phyloP scores from a whole-genome alignment of 2,113 vertebrate species.

The Trochalopteron elliotii region DNA sequence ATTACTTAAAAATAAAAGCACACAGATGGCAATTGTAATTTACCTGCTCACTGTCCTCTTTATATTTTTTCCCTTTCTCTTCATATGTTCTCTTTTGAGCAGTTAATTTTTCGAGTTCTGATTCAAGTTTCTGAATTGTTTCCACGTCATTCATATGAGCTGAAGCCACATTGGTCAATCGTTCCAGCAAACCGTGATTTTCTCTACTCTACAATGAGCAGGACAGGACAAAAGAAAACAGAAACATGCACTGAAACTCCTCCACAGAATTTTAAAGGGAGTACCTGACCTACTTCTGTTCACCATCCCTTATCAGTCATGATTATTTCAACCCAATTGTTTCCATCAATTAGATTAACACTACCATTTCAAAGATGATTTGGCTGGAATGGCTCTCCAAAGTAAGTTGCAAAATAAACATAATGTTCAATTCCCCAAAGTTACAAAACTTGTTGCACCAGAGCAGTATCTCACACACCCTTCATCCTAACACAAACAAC shows the following conservation, averaged over 20 bases:
- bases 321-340: neutral
- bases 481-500: neutral
- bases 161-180: constrained; percentile 81
- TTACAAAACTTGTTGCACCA: neutral
- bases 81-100: constrained; percentile 75
- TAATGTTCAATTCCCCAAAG: neutral
- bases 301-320: neutral
- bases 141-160: constrained; percentile 75
- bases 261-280: neutral
- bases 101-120: constrained; percentile 80
- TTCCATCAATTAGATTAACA: neutral
- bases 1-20: neutral
- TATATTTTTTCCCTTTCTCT: constrained; percentile 78
- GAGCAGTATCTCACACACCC: neutral
- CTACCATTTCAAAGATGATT: neutral
- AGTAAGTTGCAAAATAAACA: neutral
- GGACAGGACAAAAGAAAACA: neutral
- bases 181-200: constrained; percentile 87
- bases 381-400: neutral
- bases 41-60: constrained; percentile 81
- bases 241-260: neutral
- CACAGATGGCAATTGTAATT: neutral
- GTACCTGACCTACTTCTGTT: neutral
- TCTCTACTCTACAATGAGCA: constrained; percentile 83
- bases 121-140: constrained; percentile 84